A percentile compares a stretch with the other conserved stretches of the same genome.
Conservation (phyloP, 2,888 invertebrate species). For the Cheilosia vernalis region DNA sequence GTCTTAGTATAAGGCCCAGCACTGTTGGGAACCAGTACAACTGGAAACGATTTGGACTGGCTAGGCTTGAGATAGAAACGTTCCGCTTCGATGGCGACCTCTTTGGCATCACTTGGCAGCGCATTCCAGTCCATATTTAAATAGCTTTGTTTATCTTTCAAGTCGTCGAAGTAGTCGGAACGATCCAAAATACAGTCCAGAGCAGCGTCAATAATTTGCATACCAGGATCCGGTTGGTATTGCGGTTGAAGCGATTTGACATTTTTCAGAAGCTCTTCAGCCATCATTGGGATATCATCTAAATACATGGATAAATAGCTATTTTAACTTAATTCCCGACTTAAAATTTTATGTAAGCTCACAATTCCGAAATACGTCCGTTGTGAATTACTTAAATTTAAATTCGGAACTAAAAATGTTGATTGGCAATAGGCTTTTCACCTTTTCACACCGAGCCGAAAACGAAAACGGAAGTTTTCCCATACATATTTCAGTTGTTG, state of each 20-base stretch:
- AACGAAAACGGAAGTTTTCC: no score
- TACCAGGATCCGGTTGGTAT: slow-evolving; percentile 79
- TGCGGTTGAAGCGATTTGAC: slow-evolving; percentile 77
- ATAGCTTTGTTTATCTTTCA: slow-evolving; percentile 78
- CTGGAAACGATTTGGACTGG: slow-evolving; percentile 78
- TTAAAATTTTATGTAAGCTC: no score
- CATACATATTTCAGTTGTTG: no score
- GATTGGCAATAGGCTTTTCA: no score
- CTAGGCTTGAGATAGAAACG: slow-evolving; percentile 80
- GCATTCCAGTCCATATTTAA: slow-evolving; percentile 80
- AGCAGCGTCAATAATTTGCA: slow-evolving; percentile 78
- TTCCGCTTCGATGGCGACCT: slow-evolving; percentile 80
- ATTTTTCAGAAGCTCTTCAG: slow-evolving; percentile 76
- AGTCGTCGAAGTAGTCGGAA: slow-evolving; percentile 78
- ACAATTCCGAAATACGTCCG: no score
- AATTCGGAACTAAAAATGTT: no score
- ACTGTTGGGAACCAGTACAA: slow-evolving; percentile 80
- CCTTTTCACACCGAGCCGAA: no score
- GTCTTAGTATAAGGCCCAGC: slow-evolving; percentile 77
- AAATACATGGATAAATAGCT: background rate
- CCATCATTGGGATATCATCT: slow-evolving; percentile 69
- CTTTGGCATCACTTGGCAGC: slow-evolving; percentile 79
- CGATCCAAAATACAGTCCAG: slow-evolving; percentile 76
- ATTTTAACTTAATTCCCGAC: no score
- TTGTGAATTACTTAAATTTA: no score